Percentiles rank a stretch among this genome's conserved stretches.
Conservation (phyloP, 1,140 invertebrate species). For the Dendrolimus punctatus region DNA sequence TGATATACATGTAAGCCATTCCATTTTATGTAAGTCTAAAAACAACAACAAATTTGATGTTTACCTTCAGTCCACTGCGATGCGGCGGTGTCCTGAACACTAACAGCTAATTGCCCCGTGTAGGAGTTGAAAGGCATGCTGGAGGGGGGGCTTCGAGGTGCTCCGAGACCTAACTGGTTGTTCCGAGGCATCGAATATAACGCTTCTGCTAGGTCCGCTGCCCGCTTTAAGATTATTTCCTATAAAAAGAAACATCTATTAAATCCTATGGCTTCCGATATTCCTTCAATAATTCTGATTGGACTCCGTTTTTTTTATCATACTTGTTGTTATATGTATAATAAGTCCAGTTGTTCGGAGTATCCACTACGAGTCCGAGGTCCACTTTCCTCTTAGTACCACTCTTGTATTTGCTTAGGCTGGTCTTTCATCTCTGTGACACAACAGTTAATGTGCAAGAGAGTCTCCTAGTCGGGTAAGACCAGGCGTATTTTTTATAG, state of each 20-base stretch:
- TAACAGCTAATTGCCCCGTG: constrained; percentile 93
- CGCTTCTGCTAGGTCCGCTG: constrained; percentile 98
- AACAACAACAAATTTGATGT: constrained; percentile 13
- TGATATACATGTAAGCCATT: too few species aligned
- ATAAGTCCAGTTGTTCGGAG: too few species aligned
- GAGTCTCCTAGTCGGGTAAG: too few species aligned
- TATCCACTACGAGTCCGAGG: too few species aligned
- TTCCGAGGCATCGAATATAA: constrained; percentile 94
- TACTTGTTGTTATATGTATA: too few species aligned
- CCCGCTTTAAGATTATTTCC: constrained; percentile 98
- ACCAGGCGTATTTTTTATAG: too few species aligned
- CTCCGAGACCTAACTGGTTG: constrained; percentile 73
- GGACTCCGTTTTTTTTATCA: too few species aligned
- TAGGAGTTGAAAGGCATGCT: constrained; percentile 92
- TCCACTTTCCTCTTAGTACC: too few species aligned
- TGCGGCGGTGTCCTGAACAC: constrained; percentile 91
- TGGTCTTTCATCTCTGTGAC: too few species aligned
- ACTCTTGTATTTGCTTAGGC: too few species aligned
- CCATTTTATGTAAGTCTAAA: not conserved
- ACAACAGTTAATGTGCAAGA: too few species aligned
- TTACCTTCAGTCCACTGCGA: constrained; percentile 95
- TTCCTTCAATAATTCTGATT: too few species aligned
- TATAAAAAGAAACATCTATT: constrained; percentile 46
- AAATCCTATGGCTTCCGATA: not conserved
- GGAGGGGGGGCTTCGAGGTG: constrained; percentile 78